phyloP scores from a whole-genome alignment of 2,797 vertebrate genomes.

The Spizella passerina region DNA sequence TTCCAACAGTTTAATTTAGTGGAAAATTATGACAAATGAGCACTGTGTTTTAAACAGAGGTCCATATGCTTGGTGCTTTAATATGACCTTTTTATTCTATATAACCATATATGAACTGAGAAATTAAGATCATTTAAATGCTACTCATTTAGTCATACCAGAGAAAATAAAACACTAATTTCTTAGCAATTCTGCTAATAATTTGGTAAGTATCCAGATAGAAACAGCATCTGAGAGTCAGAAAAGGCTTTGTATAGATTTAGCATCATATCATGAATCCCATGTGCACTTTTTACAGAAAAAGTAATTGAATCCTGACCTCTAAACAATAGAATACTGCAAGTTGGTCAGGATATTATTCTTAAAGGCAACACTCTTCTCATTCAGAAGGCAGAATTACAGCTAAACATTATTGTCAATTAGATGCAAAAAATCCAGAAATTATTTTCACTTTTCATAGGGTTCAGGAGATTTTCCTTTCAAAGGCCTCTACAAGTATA shows the following conservation, averaged over 20 bases:
- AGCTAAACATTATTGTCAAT: not conserved
- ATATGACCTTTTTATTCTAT: not conserved
- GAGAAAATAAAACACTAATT: not conserved
- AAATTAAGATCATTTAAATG: not conserved
- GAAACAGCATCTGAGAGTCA: not conserved
- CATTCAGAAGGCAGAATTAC: not conserved
- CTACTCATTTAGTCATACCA: not conserved
- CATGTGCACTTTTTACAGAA: not conserved
- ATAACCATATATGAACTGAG: not conserved
- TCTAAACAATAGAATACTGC: not conserved
- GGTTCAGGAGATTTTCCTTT: not conserved
- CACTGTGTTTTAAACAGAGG: not conserved
- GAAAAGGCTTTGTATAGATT: not conserved
- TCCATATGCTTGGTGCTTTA: not conserved
- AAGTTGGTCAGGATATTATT: not conserved
- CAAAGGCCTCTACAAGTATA: not conserved
- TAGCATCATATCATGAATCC: not conserved
- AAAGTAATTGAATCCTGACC: not conserved
- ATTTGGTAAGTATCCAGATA: not conserved
- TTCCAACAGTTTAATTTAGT: not conserved
- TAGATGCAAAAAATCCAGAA: not conserved
- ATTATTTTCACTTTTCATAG: not conserved
- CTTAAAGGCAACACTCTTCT: not conserved
- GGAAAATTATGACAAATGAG: not conserved
- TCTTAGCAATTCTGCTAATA: not conserved